phyloP scores from a whole-genome alignment of 1,140 invertebrate species.

The Galendromus occidentalis region DNA sequence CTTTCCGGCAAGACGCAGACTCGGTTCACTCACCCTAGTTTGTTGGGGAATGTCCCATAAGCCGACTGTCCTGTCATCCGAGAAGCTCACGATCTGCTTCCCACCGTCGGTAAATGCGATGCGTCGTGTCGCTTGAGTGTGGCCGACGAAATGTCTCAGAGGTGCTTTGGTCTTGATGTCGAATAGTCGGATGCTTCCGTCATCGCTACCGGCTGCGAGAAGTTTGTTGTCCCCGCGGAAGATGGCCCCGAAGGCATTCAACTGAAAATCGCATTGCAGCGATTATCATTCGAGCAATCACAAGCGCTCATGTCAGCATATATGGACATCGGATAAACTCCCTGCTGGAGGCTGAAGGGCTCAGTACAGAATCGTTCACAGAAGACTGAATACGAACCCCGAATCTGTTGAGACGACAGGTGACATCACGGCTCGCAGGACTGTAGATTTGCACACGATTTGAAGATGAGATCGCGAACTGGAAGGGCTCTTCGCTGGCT shows the following conservation, averaged over 20 bases:
- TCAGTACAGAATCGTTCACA: background rate
- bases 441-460: background rate
- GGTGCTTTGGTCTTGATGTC: conserved; percentile 41
- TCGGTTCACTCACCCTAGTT: too few species aligned
- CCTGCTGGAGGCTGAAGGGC: too few species aligned
- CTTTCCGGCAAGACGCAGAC: too few species aligned
- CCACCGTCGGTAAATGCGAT: conserved; percentile 59
- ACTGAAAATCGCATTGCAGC: background rate
- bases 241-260: conserved; percentile 51
- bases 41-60: conserved; percentile 78
- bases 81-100: conserved; percentile 61
- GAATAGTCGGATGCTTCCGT: conserved; percentile 65
- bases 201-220: conserved; percentile 65
- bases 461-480: background rate
- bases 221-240: conserved; percentile 65
- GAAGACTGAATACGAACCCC: background rate
- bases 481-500: background rate
- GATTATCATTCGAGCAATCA: background rate
- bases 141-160: conserved; percentile 13
- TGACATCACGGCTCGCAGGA: background rate
- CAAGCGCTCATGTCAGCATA: too few species aligned
- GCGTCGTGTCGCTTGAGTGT: conserved; percentile 47
- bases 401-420: background rate
- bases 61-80: conserved; percentile 71
- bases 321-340: too few species aligned